These are phyloP conservation scores for Chrysina gloriosa DNA, from an alignment of 2,888 invertebrate genomes.

Conservation along the genomic window DNA sequence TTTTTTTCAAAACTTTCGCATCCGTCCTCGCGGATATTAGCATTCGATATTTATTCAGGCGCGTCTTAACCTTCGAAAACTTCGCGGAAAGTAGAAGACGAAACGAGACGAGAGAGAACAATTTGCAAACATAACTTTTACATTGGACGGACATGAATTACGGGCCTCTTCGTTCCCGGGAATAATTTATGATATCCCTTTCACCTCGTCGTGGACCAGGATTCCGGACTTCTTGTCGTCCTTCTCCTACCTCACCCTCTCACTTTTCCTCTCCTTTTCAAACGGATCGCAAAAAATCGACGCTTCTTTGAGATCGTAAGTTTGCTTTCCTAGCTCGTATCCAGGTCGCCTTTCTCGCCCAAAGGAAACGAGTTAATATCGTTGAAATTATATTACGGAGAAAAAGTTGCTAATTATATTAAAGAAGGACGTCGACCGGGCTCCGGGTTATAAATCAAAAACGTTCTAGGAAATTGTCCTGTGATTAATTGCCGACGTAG, in stretches of 20 bases:
- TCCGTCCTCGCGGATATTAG: not conserved
- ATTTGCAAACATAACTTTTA: constrained; percentile 29
- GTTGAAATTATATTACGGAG: too few relatives aligned
- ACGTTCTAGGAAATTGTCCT: constrained; percentile 17
- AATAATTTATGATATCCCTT: constrained; percentile 15
- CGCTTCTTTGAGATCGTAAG: too few relatives aligned
- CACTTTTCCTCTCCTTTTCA: not conserved
- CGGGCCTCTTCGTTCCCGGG: not conserved
- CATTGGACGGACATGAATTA: constrained; percentile 15
- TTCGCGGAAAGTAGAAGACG: not conserved
- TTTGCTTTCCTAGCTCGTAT: too few relatives aligned
- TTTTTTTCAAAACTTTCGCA: not conserved
- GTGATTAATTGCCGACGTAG: constrained; percentile 19
- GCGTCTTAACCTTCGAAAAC: not conserved
- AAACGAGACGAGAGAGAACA: constrained; percentile 7
- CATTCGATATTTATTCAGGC: constrained; percentile 2
- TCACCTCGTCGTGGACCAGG: not conserved
- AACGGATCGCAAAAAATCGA: too few relatives aligned
- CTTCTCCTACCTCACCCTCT: not conserved
- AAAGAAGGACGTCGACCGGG: too few relatives aligned
- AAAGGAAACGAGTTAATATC: too few relatives aligned
- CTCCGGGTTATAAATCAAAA: constrained; percentile 22
- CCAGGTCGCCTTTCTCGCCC: too few relatives aligned
- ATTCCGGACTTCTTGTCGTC: not conserved
- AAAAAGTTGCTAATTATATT: too few relatives aligned